Evolutionary conservation across 2,113 vertebrate species (phyloP).

Genomic region (Lagopus muta): DNA sequence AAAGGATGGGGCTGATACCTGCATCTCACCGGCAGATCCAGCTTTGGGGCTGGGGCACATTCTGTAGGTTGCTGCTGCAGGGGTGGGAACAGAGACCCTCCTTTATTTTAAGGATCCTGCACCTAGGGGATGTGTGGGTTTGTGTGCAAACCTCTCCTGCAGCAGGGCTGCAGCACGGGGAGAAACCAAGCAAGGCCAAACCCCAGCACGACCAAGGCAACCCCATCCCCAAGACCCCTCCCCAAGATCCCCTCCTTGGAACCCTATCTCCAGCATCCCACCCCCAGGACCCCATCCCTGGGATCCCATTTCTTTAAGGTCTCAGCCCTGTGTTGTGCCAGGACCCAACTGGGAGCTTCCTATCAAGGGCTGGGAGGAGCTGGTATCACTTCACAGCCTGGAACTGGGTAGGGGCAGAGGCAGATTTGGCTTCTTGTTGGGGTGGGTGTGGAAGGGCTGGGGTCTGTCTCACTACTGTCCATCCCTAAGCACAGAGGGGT

Average conservation of each 20-base stretch:
- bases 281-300: no score
- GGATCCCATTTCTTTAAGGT: neutral
- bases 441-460: no score
- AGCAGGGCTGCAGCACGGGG: neutral
- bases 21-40: neutral
- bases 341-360: slow-evolving; percentile 21
- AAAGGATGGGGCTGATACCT: neutral
- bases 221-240: neutral
- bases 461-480: neutral
- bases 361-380: neutral
- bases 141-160: neutral
- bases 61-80: neutral
- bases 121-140: neutral
- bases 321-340: neutral
- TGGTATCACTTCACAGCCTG: fast-evolving
- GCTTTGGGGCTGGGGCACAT: neutral
- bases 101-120: fast-evolving
- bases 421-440: fast-evolving
- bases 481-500: neutral
- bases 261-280: neutral
- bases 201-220: neutral
- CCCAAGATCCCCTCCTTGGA: no score
- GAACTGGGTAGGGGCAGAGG: neutral
- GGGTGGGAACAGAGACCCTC: neutral
- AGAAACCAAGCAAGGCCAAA: neutral